These are phyloP conservation scores for Spongia lamella DNA, from an alignment of 37 sponge, comb jelly and placozoan species.

Conservation along the genomic window DNA sequence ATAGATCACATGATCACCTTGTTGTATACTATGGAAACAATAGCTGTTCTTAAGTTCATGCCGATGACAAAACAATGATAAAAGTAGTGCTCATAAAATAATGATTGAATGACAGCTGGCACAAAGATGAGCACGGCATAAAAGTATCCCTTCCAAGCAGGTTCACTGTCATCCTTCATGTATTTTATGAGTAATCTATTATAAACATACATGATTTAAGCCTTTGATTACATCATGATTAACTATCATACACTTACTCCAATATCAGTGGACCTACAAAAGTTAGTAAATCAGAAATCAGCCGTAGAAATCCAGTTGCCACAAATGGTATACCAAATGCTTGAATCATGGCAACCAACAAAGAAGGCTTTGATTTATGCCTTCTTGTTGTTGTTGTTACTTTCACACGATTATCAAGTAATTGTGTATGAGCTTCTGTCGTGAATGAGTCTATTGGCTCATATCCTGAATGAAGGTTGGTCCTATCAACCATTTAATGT, in stretches of 20 bases:
- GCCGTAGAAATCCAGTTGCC: conserved; percentile 62
- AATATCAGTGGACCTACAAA: conserved; percentile 85
- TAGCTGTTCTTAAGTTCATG: conserved; percentile 71
- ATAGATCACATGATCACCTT: conserved; percentile 79
- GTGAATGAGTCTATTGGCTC: too few species aligned
- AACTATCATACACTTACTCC: conserved; percentile 70
- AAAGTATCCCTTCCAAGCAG: conserved; percentile 81
- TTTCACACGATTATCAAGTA: too few species aligned
- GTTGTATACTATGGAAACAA: conserved; percentile 70
- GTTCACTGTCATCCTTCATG: conserved; percentile 20
- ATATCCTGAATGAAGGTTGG: too few species aligned
- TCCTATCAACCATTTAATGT: too few species aligned
- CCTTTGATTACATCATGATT: too few species aligned
- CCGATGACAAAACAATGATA: conserved; percentile 63
- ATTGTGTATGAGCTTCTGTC: too few species aligned
- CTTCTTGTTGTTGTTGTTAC: background rate
- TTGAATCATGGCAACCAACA: conserved; percentile 58
- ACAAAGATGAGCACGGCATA: conserved; percentile 80
- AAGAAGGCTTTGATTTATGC: conserved; percentile 40
- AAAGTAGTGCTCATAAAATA: conserved; percentile 85
- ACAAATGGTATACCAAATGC: conserved; percentile 63
- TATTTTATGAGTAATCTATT: conserved; percentile 67
- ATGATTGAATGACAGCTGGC: conserved; percentile 69
- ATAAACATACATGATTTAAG: too few species aligned
- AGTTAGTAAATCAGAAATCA: conserved; percentile 59